Base-by-base conservation (phyloP, 2,888 invertebrate species). In the Thelaira solivaga region DNA sequence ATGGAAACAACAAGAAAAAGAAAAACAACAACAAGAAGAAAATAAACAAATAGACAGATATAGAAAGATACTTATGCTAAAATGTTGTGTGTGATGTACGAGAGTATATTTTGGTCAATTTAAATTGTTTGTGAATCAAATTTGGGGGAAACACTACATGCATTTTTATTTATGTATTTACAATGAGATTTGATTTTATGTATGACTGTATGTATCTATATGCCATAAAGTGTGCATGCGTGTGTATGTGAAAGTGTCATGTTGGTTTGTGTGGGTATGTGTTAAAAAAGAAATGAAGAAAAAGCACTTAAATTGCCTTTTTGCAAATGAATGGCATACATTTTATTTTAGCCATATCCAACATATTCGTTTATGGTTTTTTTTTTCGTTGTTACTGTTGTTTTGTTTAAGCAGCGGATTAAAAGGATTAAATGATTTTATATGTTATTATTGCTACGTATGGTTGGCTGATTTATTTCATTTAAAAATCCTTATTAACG, bases 291-390 rank as follows among this genome's bases (percentile, higher is more conserved):
- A 64, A 20, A 55, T 64, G 55, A 51, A 65, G 24, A 64, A 73
- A 73, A 69, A 74, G 65, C 78, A 71, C 78, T 78, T 74, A 71
- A 78, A 74, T 74, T 74, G 78, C 45, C 78, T 78, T 64, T 65
- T 73, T 51, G 74, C 78, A 74, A 74, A 74, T 78, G 39, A 74
- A 74, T 74, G 74, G 78, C 77, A 77, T 68, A 77, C 77, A 77
- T 77, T 77, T 77, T 62, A 73, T 68, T 77, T 72, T 74, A 64
- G 64, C 73, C 74, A 74, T 65, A 71, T 74, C 68, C 78, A 78
- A 61, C 31, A 53, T 73, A 57, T 73, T 68, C 51, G 34, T 59
- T 51, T 69, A 55, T 71, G 29, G n/a, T 16, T 47, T 43, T 24
- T 68, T 47, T 47, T 26, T 22, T n/a, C n/a, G n/a, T n/a, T n/a